These are phyloP conservation scores for Palythoa caribaeorum DNA, from an alignment of 92 coral and sea anemone genomes.

Conservation along the genomic window DNA sequence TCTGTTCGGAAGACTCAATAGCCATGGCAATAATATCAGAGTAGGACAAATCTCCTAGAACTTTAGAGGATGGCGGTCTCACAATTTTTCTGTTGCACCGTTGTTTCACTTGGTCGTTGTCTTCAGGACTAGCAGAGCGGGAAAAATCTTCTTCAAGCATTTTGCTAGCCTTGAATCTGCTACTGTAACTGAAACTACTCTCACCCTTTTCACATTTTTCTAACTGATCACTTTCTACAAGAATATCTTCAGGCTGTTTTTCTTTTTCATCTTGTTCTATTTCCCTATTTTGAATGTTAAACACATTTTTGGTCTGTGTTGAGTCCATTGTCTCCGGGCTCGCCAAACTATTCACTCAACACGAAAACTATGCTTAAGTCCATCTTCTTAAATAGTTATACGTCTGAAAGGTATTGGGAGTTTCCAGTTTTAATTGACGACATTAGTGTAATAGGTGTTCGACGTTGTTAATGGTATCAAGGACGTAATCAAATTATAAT, in stretches of 20 bases:
- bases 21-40: constrained; percentile 39
- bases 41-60: constrained; percentile 36
- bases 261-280: not conserved
- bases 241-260: not conserved
- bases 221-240: not conserved
- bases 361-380: too few relatives aligned
- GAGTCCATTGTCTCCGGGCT: too few relatives aligned
- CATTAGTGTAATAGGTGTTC: too few relatives aligned
- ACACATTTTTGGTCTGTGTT: too few relatives aligned
- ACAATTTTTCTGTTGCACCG: not conserved
- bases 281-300: not conserved
- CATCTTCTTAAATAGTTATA: too few relatives aligned
- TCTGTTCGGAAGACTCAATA: constrained; percentile 15
- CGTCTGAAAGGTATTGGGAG: too few relatives aligned
- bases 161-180: not conserved
- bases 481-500: too few relatives aligned
- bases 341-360: too few relatives aligned
- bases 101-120: not conserved
- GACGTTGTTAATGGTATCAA: too few relatives aligned
- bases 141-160: not conserved
- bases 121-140: not conserved
- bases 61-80: constrained; percentile 32
- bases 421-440: too few relatives aligned
- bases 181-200: not conserved
- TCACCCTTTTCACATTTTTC: not conserved